These are phyloP conservation scores for Trissoscelio sp. DNA, from an alignment of 2,888 invertebrate genomes.

Conservation along the genomic window DNA sequence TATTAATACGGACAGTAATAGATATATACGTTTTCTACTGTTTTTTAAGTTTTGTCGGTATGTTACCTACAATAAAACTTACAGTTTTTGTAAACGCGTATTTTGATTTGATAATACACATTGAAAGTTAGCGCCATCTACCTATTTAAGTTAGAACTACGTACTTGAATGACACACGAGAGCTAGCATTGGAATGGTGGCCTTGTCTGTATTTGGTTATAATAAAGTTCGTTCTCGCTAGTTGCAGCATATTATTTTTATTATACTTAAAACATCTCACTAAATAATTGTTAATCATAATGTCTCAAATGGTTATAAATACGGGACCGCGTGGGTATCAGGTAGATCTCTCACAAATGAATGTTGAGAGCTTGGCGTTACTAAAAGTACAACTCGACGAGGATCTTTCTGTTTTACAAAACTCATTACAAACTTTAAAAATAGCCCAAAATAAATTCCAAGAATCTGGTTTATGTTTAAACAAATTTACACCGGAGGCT, in stretches of 20 bases:
- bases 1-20: too few species aligned
- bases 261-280: too few species aligned
- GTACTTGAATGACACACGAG: conserved; percentile 6
- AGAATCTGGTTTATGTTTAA: conserved; percentile 93
- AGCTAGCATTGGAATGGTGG: neutral
- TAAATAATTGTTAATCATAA: conserved; percentile 57
- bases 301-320: conserved; percentile 85
- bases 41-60: too few species aligned
- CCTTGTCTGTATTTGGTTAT: conserved; percentile 49
- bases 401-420: conserved; percentile 95
- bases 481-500: conserved; percentile 90
- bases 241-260: neutral
- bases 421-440: conserved; percentile 94
- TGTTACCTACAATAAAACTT: too few species aligned
- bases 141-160: neutral
- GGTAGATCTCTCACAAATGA: conserved; percentile 92
- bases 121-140: neutral
- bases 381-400: conserved; percentile 95
- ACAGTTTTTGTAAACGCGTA: too few species aligned
- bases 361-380: conserved; percentile 91
- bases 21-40: too few species aligned
- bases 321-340: conserved; percentile 89
- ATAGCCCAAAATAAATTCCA: conserved; percentile 95
- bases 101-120: too few species aligned
- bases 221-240: neutral